Base-by-base conservation (phyloP, 2,797 vertebrate species). In the Limosa lapponica region DNA sequence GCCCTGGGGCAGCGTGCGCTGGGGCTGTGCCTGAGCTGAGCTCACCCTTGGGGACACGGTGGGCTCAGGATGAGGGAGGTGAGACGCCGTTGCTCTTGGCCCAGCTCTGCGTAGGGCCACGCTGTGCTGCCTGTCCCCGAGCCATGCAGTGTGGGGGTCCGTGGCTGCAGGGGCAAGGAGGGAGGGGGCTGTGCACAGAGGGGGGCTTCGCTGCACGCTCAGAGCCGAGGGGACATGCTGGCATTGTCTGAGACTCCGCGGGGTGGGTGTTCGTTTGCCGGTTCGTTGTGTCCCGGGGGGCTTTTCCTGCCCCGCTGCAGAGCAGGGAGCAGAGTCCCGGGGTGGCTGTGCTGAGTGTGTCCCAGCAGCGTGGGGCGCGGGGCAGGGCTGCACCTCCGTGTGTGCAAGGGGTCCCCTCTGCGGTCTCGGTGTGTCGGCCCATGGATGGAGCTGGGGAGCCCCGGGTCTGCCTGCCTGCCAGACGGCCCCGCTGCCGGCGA, bases 281-380 rank as follows among this genome's bases (percentile, higher is more conserved):
- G 36, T 54, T 11, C 4, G 0, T 32, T 36, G 54, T 1, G 1
- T 36, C 46, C 23, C 7, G 5, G 34, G 8, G 14, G 49, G 46
- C 8, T n/a, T n/a, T 51, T 77, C 23, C 58, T 51, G 30, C 46
- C 37, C 73, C 11, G 5, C 28, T 19, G 24, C 32, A 36, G 80
- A 37, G 58, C 19, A 5, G 13, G 8, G 34, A 54, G 81, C 62
- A 17, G 34, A 28, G 49, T 34, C 20, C n/a, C 17, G 9, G 30
- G 23, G 36, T 0, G 9, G 36, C 30, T 0, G 8, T 32, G 32
- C 41, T 0, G 15, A 58, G 20, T 0, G 2, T 30, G 64, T 41
- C 58, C 46, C 3, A 5, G 44, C 71, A 49, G 49, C 3, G 2
- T 13, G 39, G 66, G 66, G 44, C 81, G 58, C 4, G 3, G 70